These are phyloP conservation scores for Luehdorfia chinensis DNA, from an alignment of 1,140 invertebrate genomes.

Conservation along the genomic window DNA sequence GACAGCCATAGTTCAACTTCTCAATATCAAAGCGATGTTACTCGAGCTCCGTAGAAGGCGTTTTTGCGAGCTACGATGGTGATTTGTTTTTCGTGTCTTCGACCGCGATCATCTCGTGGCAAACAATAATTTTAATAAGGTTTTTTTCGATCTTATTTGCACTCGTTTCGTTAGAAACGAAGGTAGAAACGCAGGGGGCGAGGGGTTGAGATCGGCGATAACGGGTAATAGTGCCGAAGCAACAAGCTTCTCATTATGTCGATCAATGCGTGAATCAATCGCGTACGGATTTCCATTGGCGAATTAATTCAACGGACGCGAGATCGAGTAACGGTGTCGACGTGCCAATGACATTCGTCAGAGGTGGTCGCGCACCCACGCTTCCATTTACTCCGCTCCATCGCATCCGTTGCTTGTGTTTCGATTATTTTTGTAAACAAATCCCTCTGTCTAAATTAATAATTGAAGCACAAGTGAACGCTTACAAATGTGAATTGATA, in stretches of 20 bases:
- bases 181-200: constrained; percentile 29
- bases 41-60: constrained; percentile 20
- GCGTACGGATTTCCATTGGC: constrained; percentile 63
- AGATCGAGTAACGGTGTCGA: constrained; percentile 70
- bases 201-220: constrained; percentile 48
- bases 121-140: constrained; percentile 29
- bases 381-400: constrained; percentile 19
- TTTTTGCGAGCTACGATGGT: constrained; percentile 26
- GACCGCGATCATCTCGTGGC: constrained; percentile 37
- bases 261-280: constrained; percentile 58
- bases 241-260: constrained; percentile 62
- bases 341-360: constrained; percentile 75
- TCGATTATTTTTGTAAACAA: constrained; percentile 8
- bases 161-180: constrained; percentile 29
- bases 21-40: constrained; percentile 36
- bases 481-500: constrained; percentile 6
- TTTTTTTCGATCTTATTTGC: constrained; percentile 47
- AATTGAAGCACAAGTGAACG: neutral
- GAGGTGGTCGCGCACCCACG: constrained; percentile 41
- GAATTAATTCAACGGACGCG: constrained; percentile 71
- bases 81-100: constrained; percentile 41
- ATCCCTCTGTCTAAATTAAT: constrained; percentile 1
- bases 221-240: constrained; percentile 46
- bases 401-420: neutral
- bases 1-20: constrained; percentile 34